Evolutionary conservation across 1,140 invertebrate genomes (phyloP), one percentile per base, ranked within the genome.

Genomic region (Trissolcus basalis): DNA sequence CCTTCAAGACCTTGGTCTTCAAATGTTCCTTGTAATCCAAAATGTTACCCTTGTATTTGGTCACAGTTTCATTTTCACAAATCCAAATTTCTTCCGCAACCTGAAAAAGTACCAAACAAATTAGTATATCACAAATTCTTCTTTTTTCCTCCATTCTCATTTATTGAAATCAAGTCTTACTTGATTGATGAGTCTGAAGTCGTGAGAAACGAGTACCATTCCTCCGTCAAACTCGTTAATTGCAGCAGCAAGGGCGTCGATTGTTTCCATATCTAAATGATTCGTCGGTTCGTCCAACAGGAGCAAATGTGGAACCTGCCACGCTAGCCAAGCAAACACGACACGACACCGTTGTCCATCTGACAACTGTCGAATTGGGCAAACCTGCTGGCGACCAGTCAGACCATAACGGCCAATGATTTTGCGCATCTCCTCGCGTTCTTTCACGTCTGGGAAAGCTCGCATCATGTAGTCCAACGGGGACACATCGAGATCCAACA

Each of bases 1-100:
- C 92, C 76, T 92, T 93, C 7, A 93, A 72, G 56, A 98, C 93
- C 85, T 95, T 96, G 48, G 90, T 91, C 77, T 96, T 96, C 27
- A 99, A 90, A 86, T 97, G 94, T 80, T 98, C 94, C 89, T 99
- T 99, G 90, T 99, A 99, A 47, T 93, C 92, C 77, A 97, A 91
- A 89, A 99, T 99, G 78, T 95, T 95, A 16, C 97, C 96, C 70
- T 96, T 91, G 97, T 98, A 99, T 89, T 99, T 99, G 1, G 96
- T 99, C 10, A 98, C 94, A 7, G 93, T 95, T 78, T 94, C 94
- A 78, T 99, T 96, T 85, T 99, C 97, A 87, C 98, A 99, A 12
- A 99, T 94, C 98, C 98, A 99, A 86, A 99, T 99, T 89, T 98
- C 97, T 89, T 99, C 94, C 13, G 98, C 98, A 16, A 99, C 98